Conservation (phyloP, 2,113 vertebrate genomes). For the Cyanoderma ruficeps region DNA sequence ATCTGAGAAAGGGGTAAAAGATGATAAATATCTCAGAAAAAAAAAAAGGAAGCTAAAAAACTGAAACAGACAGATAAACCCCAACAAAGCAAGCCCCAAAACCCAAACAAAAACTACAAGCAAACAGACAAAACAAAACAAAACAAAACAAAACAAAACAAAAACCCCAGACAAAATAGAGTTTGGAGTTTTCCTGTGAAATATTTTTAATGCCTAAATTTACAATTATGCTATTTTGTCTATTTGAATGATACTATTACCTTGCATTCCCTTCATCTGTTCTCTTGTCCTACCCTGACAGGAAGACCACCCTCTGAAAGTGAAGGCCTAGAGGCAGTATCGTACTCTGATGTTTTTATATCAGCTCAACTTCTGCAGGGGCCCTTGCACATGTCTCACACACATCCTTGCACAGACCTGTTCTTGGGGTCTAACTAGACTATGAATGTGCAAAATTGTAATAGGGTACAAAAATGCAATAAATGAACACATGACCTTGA, state of each 20-base stretch:
- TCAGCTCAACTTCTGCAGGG: neutral
- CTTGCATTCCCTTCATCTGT: neutral
- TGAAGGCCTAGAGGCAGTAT: neutral
- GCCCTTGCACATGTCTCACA: neutral
- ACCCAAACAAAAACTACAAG: too few species aligned
- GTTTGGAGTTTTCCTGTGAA: neutral
- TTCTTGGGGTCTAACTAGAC: neutral
- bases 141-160: accelerated
- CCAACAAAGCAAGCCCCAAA: neutral
- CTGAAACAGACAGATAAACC: neutral
- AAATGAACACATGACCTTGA: neutral
- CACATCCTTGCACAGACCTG: neutral
- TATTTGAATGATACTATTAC: neutral
- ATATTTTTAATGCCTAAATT: neutral
- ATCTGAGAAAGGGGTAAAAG: neutral
- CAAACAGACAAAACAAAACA: accelerated
- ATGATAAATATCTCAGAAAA: neutral
- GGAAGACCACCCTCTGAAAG: neutral
- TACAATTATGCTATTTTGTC: neutral
- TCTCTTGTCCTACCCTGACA: neutral
- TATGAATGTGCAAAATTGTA: neutral
- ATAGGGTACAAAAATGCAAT: neutral
- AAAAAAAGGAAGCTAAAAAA: too few species aligned
- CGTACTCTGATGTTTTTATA: neutral
- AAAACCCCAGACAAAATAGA: neutral